A percentile compares a stretch with the other conserved stretches of the same genome.
Conservation (phyloP, 2,888 invertebrate genomes). For the Caradrina kadenii region DNA sequence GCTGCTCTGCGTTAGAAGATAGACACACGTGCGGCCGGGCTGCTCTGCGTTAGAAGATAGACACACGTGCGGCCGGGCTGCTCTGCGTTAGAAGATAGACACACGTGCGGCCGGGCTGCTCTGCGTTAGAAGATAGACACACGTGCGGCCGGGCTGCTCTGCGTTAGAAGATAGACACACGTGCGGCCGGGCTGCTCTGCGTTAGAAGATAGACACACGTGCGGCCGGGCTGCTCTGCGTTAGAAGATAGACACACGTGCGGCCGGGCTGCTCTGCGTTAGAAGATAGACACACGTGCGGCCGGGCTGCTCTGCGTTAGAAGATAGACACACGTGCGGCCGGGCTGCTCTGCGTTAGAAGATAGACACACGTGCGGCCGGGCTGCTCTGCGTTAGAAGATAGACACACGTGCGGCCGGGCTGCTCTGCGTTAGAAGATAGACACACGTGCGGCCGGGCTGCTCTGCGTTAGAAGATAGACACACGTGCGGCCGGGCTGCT, state of each 20-base stretch:
- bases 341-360: background rate
- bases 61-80: too few relatives aligned
- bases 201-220: background rate
- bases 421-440: background rate
- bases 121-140: background rate
- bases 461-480: background rate
- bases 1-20: background rate
- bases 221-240: background rate
- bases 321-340: too few relatives aligned
- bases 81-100: background rate
- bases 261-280: background rate
- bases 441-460: too few relatives aligned
- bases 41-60: background rate
- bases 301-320: background rate
- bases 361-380: too few relatives aligned
- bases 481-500: too few relatives aligned
- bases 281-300: too few relatives aligned
- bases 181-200: background rate
- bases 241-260: background rate
- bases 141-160: background rate
- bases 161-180: background rate
- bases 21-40: too few relatives aligned
- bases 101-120: too few relatives aligned
- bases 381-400: background rate
- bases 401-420: too few relatives aligned